Evolutionary conservation across 2,888 invertebrate species (phyloP).

Genomic region (Octonoba sinensis): DNA sequence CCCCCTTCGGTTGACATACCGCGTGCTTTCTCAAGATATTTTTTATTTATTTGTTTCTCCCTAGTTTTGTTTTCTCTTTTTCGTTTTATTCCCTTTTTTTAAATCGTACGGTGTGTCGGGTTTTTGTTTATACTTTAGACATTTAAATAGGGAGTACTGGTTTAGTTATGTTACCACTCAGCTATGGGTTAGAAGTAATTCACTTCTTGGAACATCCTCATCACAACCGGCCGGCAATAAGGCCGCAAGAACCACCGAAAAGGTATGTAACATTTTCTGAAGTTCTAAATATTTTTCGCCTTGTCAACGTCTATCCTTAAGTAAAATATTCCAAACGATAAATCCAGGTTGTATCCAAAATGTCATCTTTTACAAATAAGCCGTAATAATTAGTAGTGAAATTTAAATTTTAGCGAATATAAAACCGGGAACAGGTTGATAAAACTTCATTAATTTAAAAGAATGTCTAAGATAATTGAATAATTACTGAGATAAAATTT

Average conservation of each 20-base stretch:
- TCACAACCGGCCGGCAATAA: slow-evolving; percentile 40
- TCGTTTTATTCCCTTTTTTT: not conserved
- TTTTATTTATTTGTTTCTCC: not conserved
- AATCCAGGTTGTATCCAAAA: too few species aligned
- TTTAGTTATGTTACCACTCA: slow-evolving; percentile 53
- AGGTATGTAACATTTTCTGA: slow-evolving; percentile 31
- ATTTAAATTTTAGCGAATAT: too few species aligned
- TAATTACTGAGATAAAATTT: too few species aligned
- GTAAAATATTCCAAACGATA: too few species aligned
- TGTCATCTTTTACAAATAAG: too few species aligned
- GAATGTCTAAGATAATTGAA: too few species aligned
- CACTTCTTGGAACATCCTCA: slow-evolving; percentile 61
- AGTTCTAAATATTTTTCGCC: too few species aligned
- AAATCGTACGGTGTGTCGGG: not conserved
- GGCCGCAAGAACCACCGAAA: slow-evolving; percentile 30
- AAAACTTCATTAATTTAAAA: too few species aligned
- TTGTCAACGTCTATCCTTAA: too few species aligned
- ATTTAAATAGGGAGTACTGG: not conserved
- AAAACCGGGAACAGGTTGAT: too few species aligned
- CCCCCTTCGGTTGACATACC: slow-evolving; percentile 9
- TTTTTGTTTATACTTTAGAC: not conserved
- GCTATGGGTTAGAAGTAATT: slow-evolving; percentile 61
- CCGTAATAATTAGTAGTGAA: too few species aligned
- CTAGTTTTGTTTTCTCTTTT: not conserved
- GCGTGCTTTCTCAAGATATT: slow-evolving; percentile 7